A percentile compares a stretch with the other conserved stretches of the same genome.
Evolutionary conservation across 2,888 invertebrate species (phyloP).

Genomic region (Erebia aethiops): DNA sequence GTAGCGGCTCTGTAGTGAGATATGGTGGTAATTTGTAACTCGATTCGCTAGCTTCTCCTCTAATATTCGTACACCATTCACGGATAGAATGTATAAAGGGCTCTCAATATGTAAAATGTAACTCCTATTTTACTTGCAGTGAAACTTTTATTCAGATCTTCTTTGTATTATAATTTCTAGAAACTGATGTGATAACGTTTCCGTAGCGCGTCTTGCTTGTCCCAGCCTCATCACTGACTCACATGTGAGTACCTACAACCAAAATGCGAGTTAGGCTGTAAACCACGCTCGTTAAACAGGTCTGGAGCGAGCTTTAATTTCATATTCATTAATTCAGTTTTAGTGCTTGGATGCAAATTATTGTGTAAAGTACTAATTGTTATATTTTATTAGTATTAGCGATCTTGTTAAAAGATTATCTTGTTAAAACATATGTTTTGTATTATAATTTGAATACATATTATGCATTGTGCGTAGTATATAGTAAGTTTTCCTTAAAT

Average conservation of each 20-base stretch:
- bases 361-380: conserved; percentile 4
- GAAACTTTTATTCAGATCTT: no score
- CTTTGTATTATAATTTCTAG: no score
- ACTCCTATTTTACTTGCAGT: no score
- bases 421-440: neutral
- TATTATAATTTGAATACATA: neutral
- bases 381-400: neutral
- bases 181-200: no score
- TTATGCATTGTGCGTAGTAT: neutral
- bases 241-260: neutral
- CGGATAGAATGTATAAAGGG: no score
- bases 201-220: neutral
- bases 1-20: no score
- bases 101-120: no score
- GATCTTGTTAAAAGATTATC: neutral
- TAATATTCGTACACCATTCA: no score
- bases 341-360: conserved; percentile 12
- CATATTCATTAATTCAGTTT: neutral
- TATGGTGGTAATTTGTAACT: no score
- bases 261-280: neutral
- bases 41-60: no score
- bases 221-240: neutral
- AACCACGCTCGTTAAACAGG: conserved; percentile 13
- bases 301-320: conserved; percentile 3
- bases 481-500: no score